Conservation (phyloP, 2,113 vertebrate genomes). For the Barnardius zonarius region DNA sequence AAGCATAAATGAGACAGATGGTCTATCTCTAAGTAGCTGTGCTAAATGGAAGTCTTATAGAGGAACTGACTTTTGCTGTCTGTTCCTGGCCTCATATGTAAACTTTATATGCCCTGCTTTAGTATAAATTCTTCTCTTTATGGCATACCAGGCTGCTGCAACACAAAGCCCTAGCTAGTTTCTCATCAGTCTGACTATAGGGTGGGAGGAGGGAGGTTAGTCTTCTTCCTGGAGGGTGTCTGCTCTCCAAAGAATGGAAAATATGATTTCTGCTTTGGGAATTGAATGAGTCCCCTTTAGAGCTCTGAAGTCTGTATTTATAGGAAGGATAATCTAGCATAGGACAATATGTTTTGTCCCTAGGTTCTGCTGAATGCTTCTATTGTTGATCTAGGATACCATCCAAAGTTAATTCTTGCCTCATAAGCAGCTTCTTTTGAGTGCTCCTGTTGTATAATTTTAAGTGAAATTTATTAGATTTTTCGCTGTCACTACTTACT, state of each 20-base stretch:
- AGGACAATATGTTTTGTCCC: conserved; percentile 56
- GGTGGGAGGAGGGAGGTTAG: background rate
- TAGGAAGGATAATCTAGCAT: conserved; percentile 32
- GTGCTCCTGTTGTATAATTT: background rate
- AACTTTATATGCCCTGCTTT: background rate
- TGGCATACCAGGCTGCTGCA: background rate
- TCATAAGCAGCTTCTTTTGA: background rate
- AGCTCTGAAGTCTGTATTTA: conserved; percentile 43
- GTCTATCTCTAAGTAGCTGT: background rate
- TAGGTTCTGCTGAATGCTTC: conserved; percentile 27
- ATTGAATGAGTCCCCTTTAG: conserved; percentile 22
- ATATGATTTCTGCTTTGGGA: conserved; percentile 50
- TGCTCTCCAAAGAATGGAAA: conserved; percentile 43
- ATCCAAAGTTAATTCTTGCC: conserved; percentile 37
- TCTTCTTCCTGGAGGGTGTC: conserved; percentile 34
- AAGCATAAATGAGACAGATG: background rate
- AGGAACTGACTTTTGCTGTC: background rate
- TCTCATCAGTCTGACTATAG: background rate
- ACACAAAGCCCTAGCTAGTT: background rate
- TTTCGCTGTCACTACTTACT: background rate
- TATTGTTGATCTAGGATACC: conserved; percentile 14
- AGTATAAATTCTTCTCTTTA: background rate
- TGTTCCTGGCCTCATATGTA: background rate
- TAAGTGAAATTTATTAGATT: conserved; percentile 2
- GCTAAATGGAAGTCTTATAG: background rate